phyloP scores from a whole-genome alignment of 2,113 vertebrate genomes.

The Rhynchopsitta pachyrhyncha region DNA sequence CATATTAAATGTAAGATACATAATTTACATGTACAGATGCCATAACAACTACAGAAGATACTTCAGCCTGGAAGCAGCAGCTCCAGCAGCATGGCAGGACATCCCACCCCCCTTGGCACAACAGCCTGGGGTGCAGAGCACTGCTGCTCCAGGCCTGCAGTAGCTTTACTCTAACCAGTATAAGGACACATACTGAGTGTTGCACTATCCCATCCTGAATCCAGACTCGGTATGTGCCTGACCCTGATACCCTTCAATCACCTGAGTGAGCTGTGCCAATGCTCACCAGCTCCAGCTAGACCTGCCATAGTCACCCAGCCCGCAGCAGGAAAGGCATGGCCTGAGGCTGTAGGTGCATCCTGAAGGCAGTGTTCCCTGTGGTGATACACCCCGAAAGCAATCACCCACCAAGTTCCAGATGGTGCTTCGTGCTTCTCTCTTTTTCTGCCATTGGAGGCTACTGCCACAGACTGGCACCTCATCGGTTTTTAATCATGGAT shows the following conservation, averaged over 20 bases:
- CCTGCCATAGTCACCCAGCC: too few relatives aligned
- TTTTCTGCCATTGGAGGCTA: not conserved
- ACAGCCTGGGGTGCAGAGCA: not conserved
- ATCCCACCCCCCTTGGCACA: not conserved
- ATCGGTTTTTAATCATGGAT: rapidly evolving
- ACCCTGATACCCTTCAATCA: rapidly evolving
- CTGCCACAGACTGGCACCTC: not conserved
- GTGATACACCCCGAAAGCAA: not conserved
- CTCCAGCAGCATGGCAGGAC: not conserved
- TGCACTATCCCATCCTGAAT: not conserved
- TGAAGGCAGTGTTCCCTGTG: not conserved
- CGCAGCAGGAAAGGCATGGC: rapidly evolving
- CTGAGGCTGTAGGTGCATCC: not conserved
- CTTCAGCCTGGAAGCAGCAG: not conserved
- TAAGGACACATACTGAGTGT: not conserved
- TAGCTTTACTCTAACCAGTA: not conserved
- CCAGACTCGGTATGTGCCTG: rapidly evolving
- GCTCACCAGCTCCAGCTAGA: not conserved
- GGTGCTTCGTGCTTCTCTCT: not conserved
- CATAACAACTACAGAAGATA: not conserved
- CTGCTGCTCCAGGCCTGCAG: not conserved
- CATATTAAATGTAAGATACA: not conserved
- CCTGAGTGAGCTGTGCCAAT: rapidly evolving
- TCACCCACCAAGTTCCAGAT: not conserved
- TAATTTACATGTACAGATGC: not conserved